Conservation (phyloP, 2,113 vertebrate genomes). For the Leucoraja erinaceus region DNA sequence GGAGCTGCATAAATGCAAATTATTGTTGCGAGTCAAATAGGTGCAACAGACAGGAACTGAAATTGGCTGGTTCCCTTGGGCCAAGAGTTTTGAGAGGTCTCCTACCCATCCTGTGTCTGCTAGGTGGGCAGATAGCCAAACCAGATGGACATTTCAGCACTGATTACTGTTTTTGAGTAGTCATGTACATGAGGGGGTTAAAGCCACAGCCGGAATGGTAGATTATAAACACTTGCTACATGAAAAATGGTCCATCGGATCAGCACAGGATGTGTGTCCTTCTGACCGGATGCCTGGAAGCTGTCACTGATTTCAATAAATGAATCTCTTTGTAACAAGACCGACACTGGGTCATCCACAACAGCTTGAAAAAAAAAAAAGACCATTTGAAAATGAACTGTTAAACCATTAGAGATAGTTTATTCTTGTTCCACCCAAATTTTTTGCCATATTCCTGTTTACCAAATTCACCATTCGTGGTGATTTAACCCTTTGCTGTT, state of each 20-base stretch:
- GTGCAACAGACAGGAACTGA: constrained; percentile 10
- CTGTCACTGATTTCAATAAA: constrained; percentile 51
- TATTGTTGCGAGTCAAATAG: neutral
- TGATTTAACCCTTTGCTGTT: neutral
- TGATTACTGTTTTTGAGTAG: neutral
- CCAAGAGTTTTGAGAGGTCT: neutral
- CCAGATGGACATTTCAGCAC: neutral
- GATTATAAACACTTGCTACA: constrained; percentile 37
- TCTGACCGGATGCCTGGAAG: constrained; percentile 53
- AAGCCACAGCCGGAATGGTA: constrained; percentile 32
- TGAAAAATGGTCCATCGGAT: constrained; percentile 25
- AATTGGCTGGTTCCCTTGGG: neutral
- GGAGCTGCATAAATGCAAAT: neutral
- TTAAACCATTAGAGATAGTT: constrained; percentile 61
- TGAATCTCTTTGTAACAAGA: constrained; percentile 38
- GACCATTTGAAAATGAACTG: constrained; percentile 46
- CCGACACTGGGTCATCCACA: constrained; percentile 31
- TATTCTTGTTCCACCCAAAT: constrained; percentile 46
- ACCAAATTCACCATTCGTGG: constrained; percentile 28
- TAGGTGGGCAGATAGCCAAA: constrained; percentile 1
- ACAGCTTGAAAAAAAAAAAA: constrained; percentile 20
- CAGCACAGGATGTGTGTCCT: constrained; percentile 50
- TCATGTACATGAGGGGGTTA: constrained; percentile 32
- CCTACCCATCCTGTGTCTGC: neutral
- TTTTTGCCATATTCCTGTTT: neutral